Conservation (phyloP, 1,140 invertebrate species). For the Thaumetopoea pityocampa region DNA sequence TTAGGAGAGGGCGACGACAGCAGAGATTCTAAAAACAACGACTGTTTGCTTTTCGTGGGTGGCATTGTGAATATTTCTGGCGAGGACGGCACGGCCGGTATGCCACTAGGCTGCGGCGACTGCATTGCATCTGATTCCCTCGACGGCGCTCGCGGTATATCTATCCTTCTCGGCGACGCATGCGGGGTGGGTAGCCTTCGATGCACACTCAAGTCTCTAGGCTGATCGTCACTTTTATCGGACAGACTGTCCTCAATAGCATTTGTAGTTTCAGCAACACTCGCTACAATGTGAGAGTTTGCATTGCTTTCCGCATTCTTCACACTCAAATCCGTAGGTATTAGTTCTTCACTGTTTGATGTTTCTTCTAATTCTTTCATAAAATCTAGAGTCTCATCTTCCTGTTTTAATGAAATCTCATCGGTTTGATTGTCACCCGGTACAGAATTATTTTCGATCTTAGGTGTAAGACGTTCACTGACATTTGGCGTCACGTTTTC, state of each 20-base stretch:
- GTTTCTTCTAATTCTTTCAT: constrained; percentile 30
- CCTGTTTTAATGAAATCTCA: constrained; percentile 8
- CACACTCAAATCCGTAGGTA: constrained; percentile 71
- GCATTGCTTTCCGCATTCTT: constrained; percentile 39
- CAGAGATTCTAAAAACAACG: constrained; percentile 76
- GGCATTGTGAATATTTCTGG: constrained; percentile 77
- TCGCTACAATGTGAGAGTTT: constrained; percentile 26
- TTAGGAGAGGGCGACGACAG: constrained; percentile 75
- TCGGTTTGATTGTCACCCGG: constrained; percentile 2
- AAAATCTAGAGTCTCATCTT: constrained; percentile 15
- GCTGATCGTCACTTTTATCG: constrained; percentile 73
- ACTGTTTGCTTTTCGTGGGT: constrained; percentile 71
- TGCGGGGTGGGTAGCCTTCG: constrained; percentile 66
- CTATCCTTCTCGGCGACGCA: constrained; percentile 59
- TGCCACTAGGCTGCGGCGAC: constrained; percentile 80
- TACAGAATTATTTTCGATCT: constrained; percentile 4
- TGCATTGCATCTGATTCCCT: constrained; percentile 79
- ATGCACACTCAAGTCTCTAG: constrained; percentile 77
- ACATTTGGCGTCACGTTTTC: constrained; percentile 12
- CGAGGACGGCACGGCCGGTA: constrained; percentile 78
- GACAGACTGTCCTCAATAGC: constrained; percentile 51
- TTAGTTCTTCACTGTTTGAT: constrained; percentile 43
- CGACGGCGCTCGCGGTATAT: constrained; percentile 75
- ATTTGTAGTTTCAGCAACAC: constrained; percentile 48
- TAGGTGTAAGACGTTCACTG: constrained; percentile 4